A percentile compares a stretch with the other conserved stretches of the same genome.
phyloP scores from a whole-genome alignment of 1,140 invertebrate genomes.

The Caenorhabditis brenneri region DNA sequence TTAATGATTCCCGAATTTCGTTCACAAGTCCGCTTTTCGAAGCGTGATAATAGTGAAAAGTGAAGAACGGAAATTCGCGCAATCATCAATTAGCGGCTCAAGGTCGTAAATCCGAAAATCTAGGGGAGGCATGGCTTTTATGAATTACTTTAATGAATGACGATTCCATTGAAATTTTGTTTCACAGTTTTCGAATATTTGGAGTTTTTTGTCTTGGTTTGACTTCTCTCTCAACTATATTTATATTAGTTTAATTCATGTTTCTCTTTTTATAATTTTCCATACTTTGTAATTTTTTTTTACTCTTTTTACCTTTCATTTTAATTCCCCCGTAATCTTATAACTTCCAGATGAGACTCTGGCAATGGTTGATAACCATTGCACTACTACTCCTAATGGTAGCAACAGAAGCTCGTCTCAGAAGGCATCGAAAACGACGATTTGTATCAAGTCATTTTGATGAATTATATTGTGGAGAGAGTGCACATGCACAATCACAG shows the following conservation, averaged over 20 bases:
- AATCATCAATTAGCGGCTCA: slow-evolving; percentile 39
- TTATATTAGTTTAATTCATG: too few relatives aligned
- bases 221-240: too few relatives aligned
- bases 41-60: not conserved
- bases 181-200: not conserved
- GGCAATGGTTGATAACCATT: slow-evolving; percentile 2
- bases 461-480: slow-evolving; percentile 28
- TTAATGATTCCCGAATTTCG: slow-evolving; percentile 23
- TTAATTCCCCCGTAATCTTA: not conserved
- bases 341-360: not conserved
- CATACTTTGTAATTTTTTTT: not conserved
- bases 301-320: not conserved
- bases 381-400: not conserved
- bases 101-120: slow-evolving; percentile 24
- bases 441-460: slow-evolving; percentile 17
- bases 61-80: not conserved
- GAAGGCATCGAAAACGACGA: slow-evolving; percentile 25
- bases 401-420: not conserved
- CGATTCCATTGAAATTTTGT: not conserved
- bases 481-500: slow-evolving; percentile 30
- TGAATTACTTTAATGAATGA: not conserved
- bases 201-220: not conserved
- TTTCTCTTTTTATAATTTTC: too few relatives aligned
- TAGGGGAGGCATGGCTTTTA: not conserved
- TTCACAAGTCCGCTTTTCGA: not conserved